Evolutionary conservation across 2,888 invertebrate species (phyloP), one percentile per base, ranked within the genome.

Genomic region (Pasiphila rectangulata): DNA sequence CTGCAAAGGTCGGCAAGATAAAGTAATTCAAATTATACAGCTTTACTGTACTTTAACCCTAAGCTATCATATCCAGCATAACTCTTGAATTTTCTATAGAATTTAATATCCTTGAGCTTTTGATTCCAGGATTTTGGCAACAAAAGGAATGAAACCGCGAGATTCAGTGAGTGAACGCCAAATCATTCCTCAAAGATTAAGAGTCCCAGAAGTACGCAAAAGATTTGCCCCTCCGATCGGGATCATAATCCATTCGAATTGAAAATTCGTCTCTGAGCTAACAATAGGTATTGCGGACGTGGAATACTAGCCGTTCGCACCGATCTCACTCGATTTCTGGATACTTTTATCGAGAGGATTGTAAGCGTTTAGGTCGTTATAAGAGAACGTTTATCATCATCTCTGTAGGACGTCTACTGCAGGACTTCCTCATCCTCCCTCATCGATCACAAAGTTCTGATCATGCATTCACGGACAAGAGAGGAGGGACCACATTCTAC

Each of bases 271-370:
- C 57, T 50, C 45, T 17, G 39, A 51, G 27, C 29, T 46, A 67
- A 72, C 67, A 72, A 69, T 65, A 60, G 56, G 20, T 62, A 60
- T 67, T 56, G 36, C 25, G n/a, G 32, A 19, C 29, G 29, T 10
- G 37, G 20, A 38, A 21, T 21, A 32, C 34, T 32, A 1, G 21
- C 30, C 43, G 17, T 21, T 25, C 9, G 7, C 16, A 7, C 15
- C 17, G 38, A 16, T 3, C 43, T 43, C 13, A 15, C 37, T 13
- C 16, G 36, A 7, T 6, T 3, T 12, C 4, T 32, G 9, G 4
- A 4, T 4, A 29, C n/a, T n/a, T n/a, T n/a, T n/a, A n/a, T n/a
- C n/a, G n/a, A n/a, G n/a, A n/a, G n/a, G n/a, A n/a, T n/a, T n/a
- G n/a, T n/a, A n/a, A n/a, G n/a, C n/a, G n/a, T n/a, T n/a, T n/a